A percentile compares a stretch with the other conserved stretches of the same genome.
phyloP scores from a whole-genome alignment of 1,140 invertebrate genomes.

The Theocolax elegans region DNA sequence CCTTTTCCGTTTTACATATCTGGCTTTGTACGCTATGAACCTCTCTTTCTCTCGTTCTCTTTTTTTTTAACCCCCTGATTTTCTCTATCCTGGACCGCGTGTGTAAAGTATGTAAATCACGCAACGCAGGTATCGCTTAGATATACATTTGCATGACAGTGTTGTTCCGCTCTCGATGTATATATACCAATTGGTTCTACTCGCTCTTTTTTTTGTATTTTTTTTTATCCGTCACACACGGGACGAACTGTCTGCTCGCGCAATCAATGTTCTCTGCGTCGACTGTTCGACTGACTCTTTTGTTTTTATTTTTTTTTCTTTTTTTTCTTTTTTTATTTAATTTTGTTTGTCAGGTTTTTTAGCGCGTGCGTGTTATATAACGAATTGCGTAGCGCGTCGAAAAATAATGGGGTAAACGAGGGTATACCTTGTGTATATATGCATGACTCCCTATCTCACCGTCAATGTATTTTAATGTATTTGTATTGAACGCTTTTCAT shows the following conservation, averaged over 20 bases:
- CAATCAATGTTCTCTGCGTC: neutral
- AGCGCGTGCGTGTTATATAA: too few relatives aligned
- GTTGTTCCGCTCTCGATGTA: slow-evolving; percentile 51
- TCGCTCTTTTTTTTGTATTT: neutral
- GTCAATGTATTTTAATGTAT: too few relatives aligned
- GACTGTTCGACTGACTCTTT: neutral
- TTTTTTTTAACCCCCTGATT: slow-evolving; percentile 33
- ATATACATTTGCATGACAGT: slow-evolving; percentile 60
- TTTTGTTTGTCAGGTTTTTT: too few relatives aligned
- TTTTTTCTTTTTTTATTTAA: too few relatives aligned
- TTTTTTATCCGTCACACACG: neutral
- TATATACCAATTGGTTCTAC: neutral
- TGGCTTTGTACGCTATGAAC: slow-evolving; percentile 39
- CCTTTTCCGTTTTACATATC: slow-evolving; percentile 21
- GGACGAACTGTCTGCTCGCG: neutral
- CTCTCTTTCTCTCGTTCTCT: slow-evolving; percentile 30
- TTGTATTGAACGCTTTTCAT: too few relatives aligned
- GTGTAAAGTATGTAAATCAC: slow-evolving; percentile 62
- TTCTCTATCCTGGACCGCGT: slow-evolving; percentile 7
- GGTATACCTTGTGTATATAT: too few relatives aligned
- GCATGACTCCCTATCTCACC: too few relatives aligned
- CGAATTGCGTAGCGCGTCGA: too few relatives aligned
- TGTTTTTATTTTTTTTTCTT: slow-evolving; percentile 5
- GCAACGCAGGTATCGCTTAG: slow-evolving; percentile 25
- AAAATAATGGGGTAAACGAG: too few relatives aligned